Conservation (phyloP, 2,797 vertebrate genomes). For the Sebastes umbrosus region DNA sequence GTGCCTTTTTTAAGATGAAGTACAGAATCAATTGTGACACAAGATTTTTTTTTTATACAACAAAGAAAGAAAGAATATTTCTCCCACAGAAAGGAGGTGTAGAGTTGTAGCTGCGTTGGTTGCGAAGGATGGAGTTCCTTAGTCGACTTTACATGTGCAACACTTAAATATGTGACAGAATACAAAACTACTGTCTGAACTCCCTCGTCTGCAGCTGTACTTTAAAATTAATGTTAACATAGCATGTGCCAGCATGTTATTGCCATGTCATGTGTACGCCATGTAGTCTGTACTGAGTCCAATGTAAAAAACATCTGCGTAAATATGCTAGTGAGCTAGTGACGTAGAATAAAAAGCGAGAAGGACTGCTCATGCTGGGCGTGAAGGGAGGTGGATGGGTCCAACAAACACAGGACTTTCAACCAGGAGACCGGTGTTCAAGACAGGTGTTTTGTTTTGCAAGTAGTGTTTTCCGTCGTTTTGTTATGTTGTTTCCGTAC, state of each 20-base stretch:
- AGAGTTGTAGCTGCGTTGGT: background rate
- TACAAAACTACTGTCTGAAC: too few species aligned
- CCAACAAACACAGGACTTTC: too few species aligned
- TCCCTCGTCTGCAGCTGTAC: background rate
- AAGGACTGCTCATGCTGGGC: too few species aligned
- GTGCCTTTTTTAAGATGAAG: background rate
- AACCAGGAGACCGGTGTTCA: too few species aligned
- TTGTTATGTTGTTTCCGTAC: fast-evolving
- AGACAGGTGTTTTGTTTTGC: too few species aligned
- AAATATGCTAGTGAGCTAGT: too few species aligned
- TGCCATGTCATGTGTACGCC: too few species aligned
- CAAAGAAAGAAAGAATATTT: background rate
- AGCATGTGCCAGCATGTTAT: background rate
- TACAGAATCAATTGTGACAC: background rate
- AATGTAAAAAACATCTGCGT: too few species aligned
- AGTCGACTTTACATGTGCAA: background rate
- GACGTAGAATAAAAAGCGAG: too few species aligned
- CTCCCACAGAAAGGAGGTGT: background rate
- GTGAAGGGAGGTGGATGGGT: too few species aligned
- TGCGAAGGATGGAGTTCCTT: background rate
- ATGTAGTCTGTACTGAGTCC: too few species aligned
- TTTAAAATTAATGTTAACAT: background rate
- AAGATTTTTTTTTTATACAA: background rate
- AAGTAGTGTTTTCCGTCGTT: too few species aligned
- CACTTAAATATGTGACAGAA: background rate